These are phyloP conservation scores for Phainopepla nitens DNA, from an alignment of 2,113 vertebrate species.

Conservation along the genomic window DNA sequence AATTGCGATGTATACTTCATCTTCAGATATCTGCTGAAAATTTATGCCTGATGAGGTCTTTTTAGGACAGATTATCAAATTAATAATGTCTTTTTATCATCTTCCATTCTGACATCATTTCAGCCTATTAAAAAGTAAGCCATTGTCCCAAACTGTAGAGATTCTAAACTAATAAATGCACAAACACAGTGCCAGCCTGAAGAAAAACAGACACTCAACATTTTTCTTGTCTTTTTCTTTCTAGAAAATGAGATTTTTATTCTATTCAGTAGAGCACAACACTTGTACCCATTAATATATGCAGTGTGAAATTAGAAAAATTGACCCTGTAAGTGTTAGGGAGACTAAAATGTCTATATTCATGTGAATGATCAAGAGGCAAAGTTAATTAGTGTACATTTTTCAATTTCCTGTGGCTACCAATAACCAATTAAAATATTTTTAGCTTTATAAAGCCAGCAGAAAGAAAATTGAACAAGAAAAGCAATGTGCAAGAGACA, in stretches of 20 bases:
- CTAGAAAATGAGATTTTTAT: neutral
- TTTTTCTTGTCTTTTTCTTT: neutral
- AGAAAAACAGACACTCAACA: neutral
- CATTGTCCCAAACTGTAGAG: neutral
- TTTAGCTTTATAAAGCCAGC: neutral
- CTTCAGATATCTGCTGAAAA: neutral
- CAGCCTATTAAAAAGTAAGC: neutral
- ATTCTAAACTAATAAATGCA: neutral
- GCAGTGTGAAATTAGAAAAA: neutral
- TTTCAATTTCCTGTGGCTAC: neutral
- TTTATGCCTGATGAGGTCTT: neutral
- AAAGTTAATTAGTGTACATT: neutral
- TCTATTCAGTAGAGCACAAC: neutral
- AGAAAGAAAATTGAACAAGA: neutral
- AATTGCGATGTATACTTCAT: neutral
- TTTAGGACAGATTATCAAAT: neutral
- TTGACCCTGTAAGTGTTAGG: neutral
- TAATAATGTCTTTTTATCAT: neutral
- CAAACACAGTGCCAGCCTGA: neutral
- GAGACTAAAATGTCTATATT: neutral
- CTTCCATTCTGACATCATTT: neutral
- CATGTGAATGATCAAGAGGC: neutral
- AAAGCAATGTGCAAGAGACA: neutral
- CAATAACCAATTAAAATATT: conserved; percentile 1
- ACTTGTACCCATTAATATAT: neutral